Base-by-base conservation (phyloP, 1,140 invertebrate genomes). In the Pararge aegeria region DNA sequence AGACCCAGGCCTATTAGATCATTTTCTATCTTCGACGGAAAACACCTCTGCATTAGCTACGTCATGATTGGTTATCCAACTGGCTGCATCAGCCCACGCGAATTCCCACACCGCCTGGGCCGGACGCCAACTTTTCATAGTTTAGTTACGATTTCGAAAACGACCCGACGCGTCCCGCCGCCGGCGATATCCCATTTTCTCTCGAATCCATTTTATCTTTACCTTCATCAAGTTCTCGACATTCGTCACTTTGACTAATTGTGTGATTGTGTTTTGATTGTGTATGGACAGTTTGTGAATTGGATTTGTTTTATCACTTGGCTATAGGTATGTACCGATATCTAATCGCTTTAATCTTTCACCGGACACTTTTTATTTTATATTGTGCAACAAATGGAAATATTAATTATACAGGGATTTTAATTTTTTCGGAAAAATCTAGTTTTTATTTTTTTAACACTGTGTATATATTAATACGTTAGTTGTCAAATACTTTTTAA, bases 81-180 rank as follows among this genome's bases (percentile, higher is more conserved):
- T 69, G 77, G 69, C 68, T 80, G 83, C 80, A 83, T 24, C 77
- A 30, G 56, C 86, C 86, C 78, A 89, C 86, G 71, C 86, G 63
- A 63, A 86, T 86, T 80, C 86, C 83, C 77, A 70, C 58, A 71
- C 74, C 81, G 76, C 80, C 82, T 81, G 80, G 84, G 84, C 78
- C 49, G 38, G 30, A 48, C 61, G 86, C 86, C 86, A 89, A 89
- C 68, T 77, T 86, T 86, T 81, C 83, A 80, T 86, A 89, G 83
- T 89, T 87, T 89, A 87, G 86, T 87, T 87, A 86, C 86, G 83
- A 89, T 86, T 87, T 82, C 86, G 86, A 89, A 86, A 89, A 89
- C 86, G 86, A 89, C 79, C 86, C 86, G 86, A 89, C 84, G 82
- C 80, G 83, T 89, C 77, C 79, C 83, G 83, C 84, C 84, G 86